These are phyloP conservation scores for Patagioenas fasciata DNA, from an alignment of 2,113 vertebrate species.

Conservation along the genomic window DNA sequence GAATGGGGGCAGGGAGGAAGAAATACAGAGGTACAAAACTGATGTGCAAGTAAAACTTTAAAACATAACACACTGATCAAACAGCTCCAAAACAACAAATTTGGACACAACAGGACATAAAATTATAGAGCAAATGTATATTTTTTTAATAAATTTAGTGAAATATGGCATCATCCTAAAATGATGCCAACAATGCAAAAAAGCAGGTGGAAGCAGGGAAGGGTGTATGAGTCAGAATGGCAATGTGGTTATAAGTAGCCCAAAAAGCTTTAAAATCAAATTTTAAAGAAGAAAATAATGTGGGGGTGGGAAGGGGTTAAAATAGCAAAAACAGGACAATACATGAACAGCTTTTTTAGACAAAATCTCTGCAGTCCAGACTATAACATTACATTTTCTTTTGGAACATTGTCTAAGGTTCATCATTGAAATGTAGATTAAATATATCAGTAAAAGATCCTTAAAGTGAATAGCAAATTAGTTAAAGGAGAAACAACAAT, in stretches of 20 bases:
- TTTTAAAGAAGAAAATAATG: not conserved
- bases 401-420: not conserved
- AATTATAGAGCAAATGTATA: not conserved
- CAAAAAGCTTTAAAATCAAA: not conserved
- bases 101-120: not conserved
- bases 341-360: not conserved
- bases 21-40: accelerated
- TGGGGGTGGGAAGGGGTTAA: accelerated
- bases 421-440: not conserved
- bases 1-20: accelerated
- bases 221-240: not conserved
- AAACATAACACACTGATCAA: not conserved
- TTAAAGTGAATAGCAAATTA: not conserved
- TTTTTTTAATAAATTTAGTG: not conserved
- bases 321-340: not conserved
- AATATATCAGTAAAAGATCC: not conserved
- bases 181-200: not conserved
- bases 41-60: not conserved
- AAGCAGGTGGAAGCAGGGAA: not conserved
- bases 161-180: not conserved
- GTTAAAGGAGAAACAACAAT: not conserved
- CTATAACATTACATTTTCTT: not conserved
- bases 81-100: not conserved
- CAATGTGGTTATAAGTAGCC: not conserved
- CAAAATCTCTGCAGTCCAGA: not conserved